phyloP scores from a whole-genome alignment of 2,888 invertebrate genomes.

The Micoletzkya japonica region DNA sequence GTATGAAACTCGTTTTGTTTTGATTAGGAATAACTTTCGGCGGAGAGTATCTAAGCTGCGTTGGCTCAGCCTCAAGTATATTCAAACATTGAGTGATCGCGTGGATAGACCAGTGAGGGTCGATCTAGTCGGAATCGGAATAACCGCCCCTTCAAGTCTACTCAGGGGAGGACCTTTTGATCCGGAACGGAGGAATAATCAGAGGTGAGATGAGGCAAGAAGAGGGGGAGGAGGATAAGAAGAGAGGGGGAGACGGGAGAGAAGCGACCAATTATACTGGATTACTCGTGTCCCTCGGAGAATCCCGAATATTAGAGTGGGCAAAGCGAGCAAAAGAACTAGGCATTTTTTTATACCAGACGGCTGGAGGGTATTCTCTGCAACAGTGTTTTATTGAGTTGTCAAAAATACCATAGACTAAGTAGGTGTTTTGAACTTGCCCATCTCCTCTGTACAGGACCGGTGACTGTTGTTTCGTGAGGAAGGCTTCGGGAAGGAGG shows the following conservation, averaged over 20 bases:
- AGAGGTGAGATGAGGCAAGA: too few relatives aligned
- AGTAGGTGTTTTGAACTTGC: neutral
- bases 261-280: too few relatives aligned
- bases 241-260: too few relatives aligned
- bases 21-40: too few relatives aligned
- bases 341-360: neutral
- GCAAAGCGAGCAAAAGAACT: too few relatives aligned
- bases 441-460: neutral
- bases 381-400: neutral
- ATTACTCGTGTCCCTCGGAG: too few relatives aligned
- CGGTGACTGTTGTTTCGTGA: constrained; percentile 10
- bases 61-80: neutral
- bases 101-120: neutral
- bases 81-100: neutral
- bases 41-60: too few relatives aligned
- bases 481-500: neutral
- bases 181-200: neutral
- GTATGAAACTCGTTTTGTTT: too few relatives aligned
- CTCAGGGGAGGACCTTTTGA: constrained; percentile 24
- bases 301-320: too few relatives aligned
- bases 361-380: neutral
- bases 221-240: too few relatives aligned
- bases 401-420: neutral
- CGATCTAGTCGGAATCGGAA: constrained; percentile 23
- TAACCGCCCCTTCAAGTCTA: constrained; percentile 13